Evolutionary conservation across 1,140 invertebrate species (phyloP).

Genomic region (Sycophaga agraensis): DNA sequence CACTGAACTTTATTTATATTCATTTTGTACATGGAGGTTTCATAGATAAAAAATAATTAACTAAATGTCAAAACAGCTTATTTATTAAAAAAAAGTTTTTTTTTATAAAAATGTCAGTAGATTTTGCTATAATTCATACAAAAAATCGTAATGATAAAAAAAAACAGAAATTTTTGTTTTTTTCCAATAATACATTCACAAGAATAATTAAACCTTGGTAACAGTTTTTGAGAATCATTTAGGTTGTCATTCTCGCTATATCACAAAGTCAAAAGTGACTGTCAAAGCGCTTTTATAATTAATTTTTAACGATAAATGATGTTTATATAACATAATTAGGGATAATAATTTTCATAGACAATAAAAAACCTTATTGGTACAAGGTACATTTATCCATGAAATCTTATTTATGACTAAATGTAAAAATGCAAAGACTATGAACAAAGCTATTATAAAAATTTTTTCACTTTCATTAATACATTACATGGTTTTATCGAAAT

Average conservation of each 20-base stretch:
- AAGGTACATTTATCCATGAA: background rate
- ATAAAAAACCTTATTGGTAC: conserved; percentile 3
- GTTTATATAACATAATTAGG: conserved; percentile 6
- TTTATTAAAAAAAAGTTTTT: conserved; percentile 18
- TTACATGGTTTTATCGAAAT: too few relatives aligned
- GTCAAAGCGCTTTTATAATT: background rate
- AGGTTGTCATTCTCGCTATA: conserved; percentile 2
- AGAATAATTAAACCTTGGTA: conserved; percentile 7
- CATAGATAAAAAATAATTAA: conserved; percentile 29
- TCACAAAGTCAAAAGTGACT: conserved; percentile 18
- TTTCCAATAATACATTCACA: conserved; percentile 1
- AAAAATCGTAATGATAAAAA: conserved; percentile 11
- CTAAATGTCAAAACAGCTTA: conserved; percentile 9
- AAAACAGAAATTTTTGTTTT: conserved; percentile 5
- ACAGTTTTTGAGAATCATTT: conserved; percentile 2
- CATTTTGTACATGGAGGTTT: conserved; percentile 49
- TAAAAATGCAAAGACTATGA: background rate
- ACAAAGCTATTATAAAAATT: background rate
- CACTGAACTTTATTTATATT: conserved; percentile 51
- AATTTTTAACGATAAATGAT: conserved; percentile 18
- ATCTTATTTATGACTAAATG: background rate
- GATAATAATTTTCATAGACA: conserved; percentile 11
- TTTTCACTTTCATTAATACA: background rate
- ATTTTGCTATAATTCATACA: conserved; percentile 7
- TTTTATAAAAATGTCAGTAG: conserved; percentile 1